Conservation (phyloP, 1,140 invertebrate species). For the Procambarus clarkii region DNA sequence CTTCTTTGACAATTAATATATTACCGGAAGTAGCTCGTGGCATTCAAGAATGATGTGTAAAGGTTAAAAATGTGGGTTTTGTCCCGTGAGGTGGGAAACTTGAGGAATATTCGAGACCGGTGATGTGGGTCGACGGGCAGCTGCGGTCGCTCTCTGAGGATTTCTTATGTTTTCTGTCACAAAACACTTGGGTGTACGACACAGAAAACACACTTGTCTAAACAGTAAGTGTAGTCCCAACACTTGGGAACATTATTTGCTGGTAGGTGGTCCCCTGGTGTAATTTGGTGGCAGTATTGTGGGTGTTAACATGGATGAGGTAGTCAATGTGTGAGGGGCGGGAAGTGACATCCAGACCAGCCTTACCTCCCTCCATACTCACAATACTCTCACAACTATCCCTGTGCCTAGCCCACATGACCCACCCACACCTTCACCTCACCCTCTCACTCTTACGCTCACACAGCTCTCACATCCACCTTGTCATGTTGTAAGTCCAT, state of each 20-base stretch:
- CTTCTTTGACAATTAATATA: not conserved
- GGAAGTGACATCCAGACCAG: not conserved
- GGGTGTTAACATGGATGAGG: not conserved
- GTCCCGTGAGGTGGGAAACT: not conserved
- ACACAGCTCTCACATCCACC: not conserved
- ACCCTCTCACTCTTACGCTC: not conserved
- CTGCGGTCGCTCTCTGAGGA: slow-evolving; percentile 5
- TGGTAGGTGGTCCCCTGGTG: too few species aligned
- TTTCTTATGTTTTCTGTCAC: slow-evolving; percentile 4
- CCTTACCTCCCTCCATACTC: not conserved
- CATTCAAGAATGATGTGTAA: not conserved
- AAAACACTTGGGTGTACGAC: not conserved
- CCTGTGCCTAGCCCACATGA: not conserved
- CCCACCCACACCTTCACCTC: not conserved
- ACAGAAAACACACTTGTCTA: not conserved
- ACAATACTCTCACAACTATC: not conserved
- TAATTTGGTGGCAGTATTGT: too few species aligned
- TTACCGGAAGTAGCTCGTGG: not conserved
- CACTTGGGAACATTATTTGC: too few species aligned
- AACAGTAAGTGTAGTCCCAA: too few species aligned
- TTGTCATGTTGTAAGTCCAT: too few species aligned
- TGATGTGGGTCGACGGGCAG: slow-evolving; percentile 49
- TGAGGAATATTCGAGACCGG: slow-evolving; percentile 37
- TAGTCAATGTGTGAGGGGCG: not conserved
- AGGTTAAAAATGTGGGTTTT: not conserved